phyloP scores from a whole-genome alignment of 2,113 vertebrate species.

The Prinia subflava region DNA sequence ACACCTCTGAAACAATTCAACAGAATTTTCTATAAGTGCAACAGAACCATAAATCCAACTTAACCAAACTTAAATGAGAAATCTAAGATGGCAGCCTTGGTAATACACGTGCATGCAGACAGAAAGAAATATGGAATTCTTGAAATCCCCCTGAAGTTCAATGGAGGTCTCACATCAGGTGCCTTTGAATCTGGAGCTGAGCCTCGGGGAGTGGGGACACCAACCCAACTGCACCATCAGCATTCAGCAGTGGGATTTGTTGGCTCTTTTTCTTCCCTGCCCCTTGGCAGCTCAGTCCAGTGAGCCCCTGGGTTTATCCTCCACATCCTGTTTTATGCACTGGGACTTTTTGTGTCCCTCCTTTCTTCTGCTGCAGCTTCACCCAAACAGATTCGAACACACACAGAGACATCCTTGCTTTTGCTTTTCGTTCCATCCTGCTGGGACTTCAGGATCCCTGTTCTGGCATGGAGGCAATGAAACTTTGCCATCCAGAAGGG shows the following conservation, averaged over 20 bases:
- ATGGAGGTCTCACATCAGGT: not conserved
- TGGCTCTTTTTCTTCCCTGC: not conserved
- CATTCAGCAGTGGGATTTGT: not conserved
- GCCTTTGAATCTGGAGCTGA: not conserved
- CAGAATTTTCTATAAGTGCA: accelerated
- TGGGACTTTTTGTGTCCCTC: not conserved
- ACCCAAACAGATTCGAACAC: accelerated
- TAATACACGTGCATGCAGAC: not conserved
- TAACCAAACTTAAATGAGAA: not conserved
- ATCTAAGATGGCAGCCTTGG: not conserved
- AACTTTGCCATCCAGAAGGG: not conserved
- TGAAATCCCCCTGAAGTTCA: not conserved
- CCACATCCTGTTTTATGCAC: not conserved
- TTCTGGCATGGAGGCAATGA: not conserved
- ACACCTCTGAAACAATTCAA: accelerated
- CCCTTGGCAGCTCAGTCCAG: not conserved
- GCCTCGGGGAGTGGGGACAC: not conserved
- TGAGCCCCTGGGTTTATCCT: not conserved
- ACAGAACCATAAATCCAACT: not conserved
- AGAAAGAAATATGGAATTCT: not conserved
- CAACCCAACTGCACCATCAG: not conserved
- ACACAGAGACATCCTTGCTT: not conserved
- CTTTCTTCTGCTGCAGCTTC: not conserved
- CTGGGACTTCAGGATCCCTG: not conserved
- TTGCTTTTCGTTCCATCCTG: not conserved